A percentile compares a stretch with the other conserved stretches of the same genome.
phyloP scores from a whole-genome alignment of 1,140 invertebrate species.

The Lasioglossum baleicum region DNA sequence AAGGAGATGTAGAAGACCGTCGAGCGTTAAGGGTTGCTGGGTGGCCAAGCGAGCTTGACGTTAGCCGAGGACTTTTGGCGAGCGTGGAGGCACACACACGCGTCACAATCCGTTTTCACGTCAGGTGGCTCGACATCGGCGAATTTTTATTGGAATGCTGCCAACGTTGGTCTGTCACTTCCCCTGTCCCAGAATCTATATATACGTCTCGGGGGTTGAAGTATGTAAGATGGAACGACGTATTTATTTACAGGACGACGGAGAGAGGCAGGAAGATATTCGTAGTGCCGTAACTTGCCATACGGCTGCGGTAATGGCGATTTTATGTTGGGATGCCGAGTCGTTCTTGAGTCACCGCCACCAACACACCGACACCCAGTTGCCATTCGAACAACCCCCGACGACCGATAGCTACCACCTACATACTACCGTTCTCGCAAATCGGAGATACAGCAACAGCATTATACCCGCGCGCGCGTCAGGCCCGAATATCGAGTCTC shows the following conservation, averaged over 20 bases:
- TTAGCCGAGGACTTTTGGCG: neutral
- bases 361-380: neutral
- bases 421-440: neutral
- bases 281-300: conserved; percentile 66
- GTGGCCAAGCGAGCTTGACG: neutral
- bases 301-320: conserved; percentile 72
- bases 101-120: conserved; percentile 35
- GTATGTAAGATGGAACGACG: conserved; percentile 58
- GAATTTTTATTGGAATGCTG: conserved; percentile 54
- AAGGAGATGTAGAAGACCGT: neutral
- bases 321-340: conserved; percentile 71
- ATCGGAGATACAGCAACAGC: neutral
- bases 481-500: too few relatives aligned
- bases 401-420: neutral
- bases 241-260: conserved; percentile 68
- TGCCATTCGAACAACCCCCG: neutral
- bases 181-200: conserved; percentile 6
- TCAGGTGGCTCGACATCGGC: conserved; percentile 19
- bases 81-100: conserved; percentile 1
- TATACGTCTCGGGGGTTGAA: conserved; percentile 39
- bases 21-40: neutral
- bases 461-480: too few relatives aligned
- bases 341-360: conserved; percentile 38
- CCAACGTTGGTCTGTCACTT: conserved; percentile 44
- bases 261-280: conserved; percentile 53